Conservation (phyloP, 2,888 invertebrate genomes). For the Drosophila neotestacea region DNA sequence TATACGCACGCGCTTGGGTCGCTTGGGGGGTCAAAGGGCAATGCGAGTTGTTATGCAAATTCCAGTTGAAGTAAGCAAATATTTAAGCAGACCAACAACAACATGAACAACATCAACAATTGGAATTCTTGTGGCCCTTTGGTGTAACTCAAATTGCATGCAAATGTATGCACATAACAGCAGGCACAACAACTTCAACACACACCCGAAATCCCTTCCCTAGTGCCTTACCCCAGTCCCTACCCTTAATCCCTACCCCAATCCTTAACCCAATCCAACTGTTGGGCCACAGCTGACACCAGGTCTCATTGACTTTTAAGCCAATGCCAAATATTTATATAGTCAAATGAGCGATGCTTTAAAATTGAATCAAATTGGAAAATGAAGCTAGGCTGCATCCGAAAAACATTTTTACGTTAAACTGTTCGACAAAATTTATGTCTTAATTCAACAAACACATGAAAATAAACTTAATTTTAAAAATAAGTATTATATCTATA, state of each 20-base stretch:
- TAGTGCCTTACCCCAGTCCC: no score
- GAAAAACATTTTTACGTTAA: no score
- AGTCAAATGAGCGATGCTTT: slow-evolving; percentile 9
- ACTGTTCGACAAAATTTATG: no score
- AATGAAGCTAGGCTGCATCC: slow-evolving; percentile 9
- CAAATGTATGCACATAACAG: slow-evolving; percentile 64
- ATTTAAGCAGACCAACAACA: slow-evolving; percentile 45
- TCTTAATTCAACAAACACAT: no score
- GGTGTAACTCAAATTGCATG: slow-evolving; percentile 54
- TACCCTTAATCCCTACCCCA: not conserved
- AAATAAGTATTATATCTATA: no score
- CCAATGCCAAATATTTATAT: slow-evolving; percentile 53
- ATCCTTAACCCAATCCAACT: slow-evolving; percentile 15
- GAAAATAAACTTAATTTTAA: no score
- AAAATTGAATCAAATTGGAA: slow-evolving; percentile 24
- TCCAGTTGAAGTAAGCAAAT: slow-evolving; percentile 53
- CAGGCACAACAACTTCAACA: slow-evolving; percentile 28
- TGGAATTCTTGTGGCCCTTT: slow-evolving; percentile 34
- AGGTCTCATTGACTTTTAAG: slow-evolving; percentile 44
- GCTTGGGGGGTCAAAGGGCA: slow-evolving; percentile 3
- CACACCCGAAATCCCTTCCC: not conserved
- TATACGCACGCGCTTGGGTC: slow-evolving; percentile 33
- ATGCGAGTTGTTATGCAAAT: slow-evolving; percentile 54
- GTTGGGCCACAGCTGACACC: slow-evolving; percentile 48
- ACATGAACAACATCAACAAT: slow-evolving; percentile 24